Conservation (phyloP, 2,797 vertebrate genomes). For the Chlorospingus flavigularis region DNA sequence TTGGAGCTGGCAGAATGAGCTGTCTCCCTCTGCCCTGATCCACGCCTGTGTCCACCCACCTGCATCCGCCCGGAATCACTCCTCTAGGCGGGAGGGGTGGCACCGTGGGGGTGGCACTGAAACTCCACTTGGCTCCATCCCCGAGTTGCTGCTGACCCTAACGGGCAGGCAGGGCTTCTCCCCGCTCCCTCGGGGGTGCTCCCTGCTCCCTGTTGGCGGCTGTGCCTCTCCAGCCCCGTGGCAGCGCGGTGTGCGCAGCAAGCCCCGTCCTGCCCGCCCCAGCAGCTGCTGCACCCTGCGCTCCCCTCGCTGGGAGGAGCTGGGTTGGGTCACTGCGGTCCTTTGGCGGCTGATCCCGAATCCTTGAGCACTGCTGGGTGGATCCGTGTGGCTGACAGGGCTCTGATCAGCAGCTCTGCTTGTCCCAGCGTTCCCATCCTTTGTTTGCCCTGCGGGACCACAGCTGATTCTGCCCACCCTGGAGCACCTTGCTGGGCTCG, state of each 20-base stretch:
- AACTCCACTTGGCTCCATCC: not conserved
- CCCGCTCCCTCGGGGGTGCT: not conserved
- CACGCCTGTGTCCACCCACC: not conserved
- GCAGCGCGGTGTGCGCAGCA: not conserved
- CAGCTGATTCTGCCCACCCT: not conserved
- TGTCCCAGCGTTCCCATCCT: not conserved
- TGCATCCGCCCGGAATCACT: not conserved
- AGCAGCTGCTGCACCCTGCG: not conserved
- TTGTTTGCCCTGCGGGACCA: no score
- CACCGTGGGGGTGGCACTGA: rapidly evolving
- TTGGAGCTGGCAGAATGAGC: not conserved
- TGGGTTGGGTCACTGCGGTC: not conserved
- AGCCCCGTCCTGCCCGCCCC: not conserved
- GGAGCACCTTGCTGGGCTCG: not conserved
- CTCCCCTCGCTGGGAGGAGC: not conserved
- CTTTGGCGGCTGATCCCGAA: not conserved
- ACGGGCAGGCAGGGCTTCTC: not conserved
- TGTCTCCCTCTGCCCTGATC: not conserved
- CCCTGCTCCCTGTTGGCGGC: not conserved
- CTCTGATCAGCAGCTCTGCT: not conserved
- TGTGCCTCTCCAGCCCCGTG: not conserved
- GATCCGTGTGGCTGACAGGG: not conserved
- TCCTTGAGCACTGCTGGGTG: rapidly evolving
- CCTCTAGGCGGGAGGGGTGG: not conserved
- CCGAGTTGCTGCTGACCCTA: not conserved